Evolutionary conservation across 2,888 invertebrate species (phyloP), one percentile per base, ranked within the genome.

Genomic region (Melinopterus prodromus): DNA sequence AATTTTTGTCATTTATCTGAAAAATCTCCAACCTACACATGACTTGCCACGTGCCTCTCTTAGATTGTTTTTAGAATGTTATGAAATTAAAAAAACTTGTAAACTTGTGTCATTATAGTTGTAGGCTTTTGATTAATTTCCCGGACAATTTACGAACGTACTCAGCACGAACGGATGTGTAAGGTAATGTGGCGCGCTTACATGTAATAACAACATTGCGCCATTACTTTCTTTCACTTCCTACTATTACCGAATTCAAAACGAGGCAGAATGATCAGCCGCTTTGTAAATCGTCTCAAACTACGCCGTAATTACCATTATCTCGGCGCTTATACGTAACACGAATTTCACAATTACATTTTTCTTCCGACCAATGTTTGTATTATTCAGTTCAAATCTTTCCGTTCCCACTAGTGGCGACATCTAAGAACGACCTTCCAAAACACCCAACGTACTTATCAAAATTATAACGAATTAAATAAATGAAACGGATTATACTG

Each of bases 211-310:
- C 36, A 15, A 74, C n/a, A 12, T 74, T 74, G 74, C 74, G n/a
- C 74, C 16, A 74, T 12, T 26, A 36, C 36, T 74, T 74, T 74
- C 74, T 74, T 74, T 74, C 74, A 74, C 74, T 74, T 74, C 74
- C 74, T 35, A 74, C 74, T 36, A 35, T 16, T 26, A 74, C 35
- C 36, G 74, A 53, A 53, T 53, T 53, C 9, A 53, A 12, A 9
- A 1, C 53, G 7, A 7, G 53, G 9, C 53, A 12, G 12, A 53
- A 53, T 53, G 53, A 53, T 9, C 53, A 53, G 53, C 7, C 53
- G 53, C 53, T 53, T 53, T 53, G 53, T 53, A 53, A 53, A 53
- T 53, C 53, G 53, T 53, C 53, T 53, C 53, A 53, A 26, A 26
- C 53, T 53, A 53, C 53, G 53, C 12, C 53, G 53, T 53, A 53